Base-by-base conservation (phyloP, 2,797 vertebrate genomes). In the Pampus argenteus region DNA sequence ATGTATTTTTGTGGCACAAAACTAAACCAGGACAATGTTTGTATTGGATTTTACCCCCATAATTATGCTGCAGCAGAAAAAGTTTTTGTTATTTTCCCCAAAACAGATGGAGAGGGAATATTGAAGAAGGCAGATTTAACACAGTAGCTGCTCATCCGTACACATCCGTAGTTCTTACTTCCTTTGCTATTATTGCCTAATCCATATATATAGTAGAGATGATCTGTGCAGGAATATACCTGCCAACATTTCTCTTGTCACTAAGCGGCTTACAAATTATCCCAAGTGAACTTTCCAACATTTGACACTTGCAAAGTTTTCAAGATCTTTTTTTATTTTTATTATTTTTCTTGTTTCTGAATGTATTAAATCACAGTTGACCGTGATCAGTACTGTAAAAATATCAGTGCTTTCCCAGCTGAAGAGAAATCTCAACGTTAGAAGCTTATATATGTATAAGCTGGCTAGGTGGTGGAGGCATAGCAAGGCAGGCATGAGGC, bases 31-130 rank as follows among this genome's bases (percentile, higher is more conserved):
- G 52, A 70, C 65, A 76, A 56, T 91, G 84, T 92, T 89, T 91
- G 84, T 75, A 71, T 81, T 91, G 77, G 80, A 89, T n/a, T n/a
- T n/a, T n/a, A n/a, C n/a, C n/a, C n/a, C n/a, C 71, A 58, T 90
- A 92, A 92, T 94, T 92, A 92, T 60, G 66, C 69, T 75, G 85
- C 71, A 80, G 82, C 75, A 82, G 63, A 88, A 89, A 82, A 86
- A 79, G 66, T 77, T 66, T 73, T 80, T 74, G 73, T 88, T 86
- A 76, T 89, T 91, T 89, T 85, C 64, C 71, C 81, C 71, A 84
- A 86, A 91, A 82, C 86, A 86, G 88, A 90, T 82, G 88, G 84
- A 89, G 73, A 86, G 59, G 44, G 83, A 74, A 76, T 67, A 82
- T 76, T 82, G 66, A 76, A 64, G 64, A 78, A 70, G 71, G 65